These are phyloP conservation scores for Ondatra zibethicus DNA, from an alignment of 2,113 vertebrate genomes.

Conservation along the genomic window DNA sequence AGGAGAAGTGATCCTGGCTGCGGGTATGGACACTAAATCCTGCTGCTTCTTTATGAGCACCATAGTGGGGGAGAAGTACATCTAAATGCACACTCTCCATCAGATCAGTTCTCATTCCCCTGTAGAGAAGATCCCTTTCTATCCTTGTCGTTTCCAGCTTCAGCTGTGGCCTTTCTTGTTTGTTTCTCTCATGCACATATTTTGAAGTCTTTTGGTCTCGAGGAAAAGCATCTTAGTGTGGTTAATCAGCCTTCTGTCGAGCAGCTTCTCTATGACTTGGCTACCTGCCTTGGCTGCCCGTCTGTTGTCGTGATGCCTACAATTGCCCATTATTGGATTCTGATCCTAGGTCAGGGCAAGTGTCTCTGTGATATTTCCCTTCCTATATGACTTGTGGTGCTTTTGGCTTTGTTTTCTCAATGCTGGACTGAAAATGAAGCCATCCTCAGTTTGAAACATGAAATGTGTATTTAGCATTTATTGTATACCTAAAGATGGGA, in stretches of 20 bases:
- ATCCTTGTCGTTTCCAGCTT: not conserved
- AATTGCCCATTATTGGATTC: not conserved
- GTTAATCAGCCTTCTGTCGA: not conserved
- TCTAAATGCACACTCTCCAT: not conserved
- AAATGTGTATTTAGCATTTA: not conserved
- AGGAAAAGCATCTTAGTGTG: not conserved
- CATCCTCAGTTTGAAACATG: not conserved
- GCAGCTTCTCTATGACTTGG: not conserved
- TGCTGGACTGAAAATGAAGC: slow-evolving; percentile 42
- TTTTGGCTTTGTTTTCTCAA: slow-evolving; percentile 7
- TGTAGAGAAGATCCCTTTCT: not conserved
- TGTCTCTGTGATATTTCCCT: not conserved
- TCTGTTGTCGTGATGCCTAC: not conserved
- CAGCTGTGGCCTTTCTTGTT: not conserved
- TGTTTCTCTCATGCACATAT: not conserved
- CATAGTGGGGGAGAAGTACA: not conserved
- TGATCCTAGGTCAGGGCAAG: not conserved
- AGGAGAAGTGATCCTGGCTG: slow-evolving; percentile 87
- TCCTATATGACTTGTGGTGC: not conserved
- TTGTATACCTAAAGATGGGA: not conserved
- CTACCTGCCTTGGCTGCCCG: not conserved
- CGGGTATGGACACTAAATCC: slow-evolving; percentile 76
- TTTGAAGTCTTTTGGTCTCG: not conserved
- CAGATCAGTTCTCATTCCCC: not conserved
- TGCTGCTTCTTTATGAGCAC: not conserved